Evolutionary conservation across 2,888 invertebrate species (phyloP), one percentile per base, ranked within the genome.

Genomic region (Leucophenga montana): DNA sequence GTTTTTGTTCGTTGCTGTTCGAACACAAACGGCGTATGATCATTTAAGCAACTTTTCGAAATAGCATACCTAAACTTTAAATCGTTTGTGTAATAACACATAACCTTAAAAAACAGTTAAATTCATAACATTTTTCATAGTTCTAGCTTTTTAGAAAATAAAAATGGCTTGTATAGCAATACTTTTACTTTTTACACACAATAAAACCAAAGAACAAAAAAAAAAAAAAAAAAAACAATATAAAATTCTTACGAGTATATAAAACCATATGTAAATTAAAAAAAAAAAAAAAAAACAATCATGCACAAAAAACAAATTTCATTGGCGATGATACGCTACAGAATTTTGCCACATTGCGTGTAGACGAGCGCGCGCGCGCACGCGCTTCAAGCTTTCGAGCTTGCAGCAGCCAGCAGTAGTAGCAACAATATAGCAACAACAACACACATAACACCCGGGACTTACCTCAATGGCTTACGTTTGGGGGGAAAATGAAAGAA

Each of bases 1-100:
- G 53, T 64, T 44, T 59, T n/a, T 20, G 46, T 44, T 57, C 22
- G 56, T 59, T 11, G 16, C 44, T 9, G 20, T 44, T 66, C 44
- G 18, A 64, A 46, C 74, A 76, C 77, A 77, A 81, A 84, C 85
- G 85, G 87, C 73, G 72, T 79, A 85, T 86, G 86, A 85, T 86
- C 87, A 86, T 85, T 86, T 87, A 85, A 85, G 75, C 80, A 78
- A 73, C 68, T 61, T 67, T 59, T 59, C 18, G 22, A 14, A 4
- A 22, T 33, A 31, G 16, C 8, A n/a, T 4, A 1, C 50, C 50
- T 50, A 59, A 59, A 31, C 14, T 22, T 22, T 8, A 56, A 56
- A 14, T 14, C 20, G 20, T 16, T 18, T 20, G 9, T 54, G 27
- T 14, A 20, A 6, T 16, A 31, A 27, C 33, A 13, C 31, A n/a